Evolutionary conservation across 1,140 invertebrate genomes (phyloP).

Genomic region (Sycophila sp.): DNA sequence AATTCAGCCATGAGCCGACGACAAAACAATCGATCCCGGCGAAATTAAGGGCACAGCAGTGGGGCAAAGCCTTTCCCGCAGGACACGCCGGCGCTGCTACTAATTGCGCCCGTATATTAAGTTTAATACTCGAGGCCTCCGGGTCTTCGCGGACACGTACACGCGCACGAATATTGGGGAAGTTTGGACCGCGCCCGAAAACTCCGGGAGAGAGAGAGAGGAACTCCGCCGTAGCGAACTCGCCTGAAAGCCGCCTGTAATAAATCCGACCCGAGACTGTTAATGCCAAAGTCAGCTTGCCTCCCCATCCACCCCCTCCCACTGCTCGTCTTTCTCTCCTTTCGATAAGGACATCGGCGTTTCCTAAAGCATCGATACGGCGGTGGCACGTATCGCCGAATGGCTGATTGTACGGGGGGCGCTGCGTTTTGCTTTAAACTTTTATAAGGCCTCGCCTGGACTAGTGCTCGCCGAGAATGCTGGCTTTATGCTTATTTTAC

Average conservation of each 20-base stretch:
- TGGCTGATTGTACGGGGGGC: background rate
- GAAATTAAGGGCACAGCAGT: slow-evolving; percentile 4
- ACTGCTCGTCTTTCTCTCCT: background rate
- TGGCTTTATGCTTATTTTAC: slow-evolving; percentile 17
- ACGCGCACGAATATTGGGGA: slow-evolving; percentile 54
- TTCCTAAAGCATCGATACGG: no score
- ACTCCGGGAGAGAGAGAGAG: slow-evolving; percentile 25
- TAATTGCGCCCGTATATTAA: slow-evolving; percentile 65
- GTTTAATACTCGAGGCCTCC: slow-evolving; percentile 58
- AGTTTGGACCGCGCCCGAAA: slow-evolving; percentile 46
- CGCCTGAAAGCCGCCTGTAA: slow-evolving; percentile 32
- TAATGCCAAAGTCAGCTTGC: slow-evolving; percentile 51
- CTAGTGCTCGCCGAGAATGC: background rate
- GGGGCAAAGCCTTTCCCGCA: slow-evolving; percentile 16
- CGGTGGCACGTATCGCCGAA: background rate
- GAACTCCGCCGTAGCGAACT: background rate
- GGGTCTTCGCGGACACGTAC: slow-evolving; percentile 24
- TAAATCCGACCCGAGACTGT: slow-evolving; percentile 50
- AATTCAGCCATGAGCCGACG: background rate
- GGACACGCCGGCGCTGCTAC: slow-evolving; percentile 56
- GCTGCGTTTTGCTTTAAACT: slow-evolving; percentile 12
- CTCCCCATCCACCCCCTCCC: background rate
- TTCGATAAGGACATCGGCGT: background rate
- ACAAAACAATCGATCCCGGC: slow-evolving; percentile 31
- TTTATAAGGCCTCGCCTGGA: slow-evolving; percentile 14